These are phyloP conservation scores for Thymelicus sylvestris DNA, from an alignment of 2,888 invertebrate genomes.

Conservation along the genomic window DNA sequence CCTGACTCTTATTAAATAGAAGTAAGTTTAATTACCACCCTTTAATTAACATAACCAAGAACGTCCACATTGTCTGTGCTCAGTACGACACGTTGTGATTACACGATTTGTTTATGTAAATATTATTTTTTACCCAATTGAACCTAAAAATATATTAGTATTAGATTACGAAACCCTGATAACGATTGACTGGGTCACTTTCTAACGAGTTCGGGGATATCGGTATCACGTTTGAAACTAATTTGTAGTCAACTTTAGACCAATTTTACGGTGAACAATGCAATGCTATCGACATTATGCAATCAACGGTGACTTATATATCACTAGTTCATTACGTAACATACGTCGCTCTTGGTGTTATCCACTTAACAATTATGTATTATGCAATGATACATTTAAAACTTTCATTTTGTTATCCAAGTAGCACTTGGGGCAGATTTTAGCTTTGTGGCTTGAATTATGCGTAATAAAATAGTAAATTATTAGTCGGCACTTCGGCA, in stretches of 20 bases:
- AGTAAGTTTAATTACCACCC: too few species aligned
- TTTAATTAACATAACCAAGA: too few species aligned
- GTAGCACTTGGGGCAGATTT: slow-evolving; percentile 59
- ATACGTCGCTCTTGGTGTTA: slow-evolving; percentile 58
- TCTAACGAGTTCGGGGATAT: slow-evolving; percentile 24
- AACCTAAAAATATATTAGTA: too few species aligned
- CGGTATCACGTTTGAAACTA: slow-evolving; percentile 28
- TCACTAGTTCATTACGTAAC: slow-evolving; percentile 55
- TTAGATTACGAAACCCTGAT: neutral
- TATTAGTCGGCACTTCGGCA: too few species aligned
- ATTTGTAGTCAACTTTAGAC: slow-evolving; percentile 34
- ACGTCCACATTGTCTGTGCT: too few species aligned
- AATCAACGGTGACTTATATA: slow-evolving; percentile 56
- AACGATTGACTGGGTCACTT: neutral
- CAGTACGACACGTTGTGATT: too few species aligned
- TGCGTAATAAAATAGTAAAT: neutral
- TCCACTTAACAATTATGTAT: slow-evolving; percentile 55
- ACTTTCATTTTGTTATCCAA: slow-evolving; percentile 75
- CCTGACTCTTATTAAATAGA: too few species aligned
- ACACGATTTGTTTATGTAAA: too few species aligned
- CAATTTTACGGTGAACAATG: slow-evolving; percentile 55
- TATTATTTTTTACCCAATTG: too few species aligned
- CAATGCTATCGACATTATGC: slow-evolving; percentile 54
- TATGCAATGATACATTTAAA: slow-evolving; percentile 66
- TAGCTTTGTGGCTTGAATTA: slow-evolving; percentile 41